Percentiles rank a stretch among this genome's conserved stretches.
Conservation (phyloP, 1,140 invertebrate genomes). For the Dryas iulia region DNA sequence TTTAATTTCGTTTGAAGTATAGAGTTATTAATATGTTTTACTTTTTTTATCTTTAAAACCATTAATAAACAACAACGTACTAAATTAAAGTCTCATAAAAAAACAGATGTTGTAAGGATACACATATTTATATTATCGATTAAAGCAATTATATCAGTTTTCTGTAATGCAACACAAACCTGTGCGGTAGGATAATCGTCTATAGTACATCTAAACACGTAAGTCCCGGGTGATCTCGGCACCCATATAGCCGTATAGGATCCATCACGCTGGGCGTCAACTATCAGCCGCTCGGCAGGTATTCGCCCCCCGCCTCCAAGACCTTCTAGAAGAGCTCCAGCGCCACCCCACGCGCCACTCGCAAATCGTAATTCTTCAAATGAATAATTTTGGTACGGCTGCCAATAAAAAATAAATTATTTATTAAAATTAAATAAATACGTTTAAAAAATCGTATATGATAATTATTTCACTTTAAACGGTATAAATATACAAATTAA, state of each 20-base stretch:
- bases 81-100: no score
- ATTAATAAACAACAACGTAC: no score
- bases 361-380: slow-evolving; percentile 96
- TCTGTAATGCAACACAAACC: slow-evolving; percentile 73
- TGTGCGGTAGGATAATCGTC: slow-evolving; percentile 92
- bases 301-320: slow-evolving; percentile 81
- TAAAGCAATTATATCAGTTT: no score
- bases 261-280: slow-evolving; percentile 91
- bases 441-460: no score
- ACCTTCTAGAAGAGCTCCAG: slow-evolving; percentile 43
- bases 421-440: no score
- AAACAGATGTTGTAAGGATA: no score
- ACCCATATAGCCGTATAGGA: slow-evolving; percentile 96
- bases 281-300: slow-evolving; percentile 89
- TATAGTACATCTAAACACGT: slow-evolving; percentile 92
- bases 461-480: no score
- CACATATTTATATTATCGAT: no score
- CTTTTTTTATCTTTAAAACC: no score
- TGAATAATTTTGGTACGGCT: slow-evolving; percentile 96
- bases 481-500: no score
- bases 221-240: slow-evolving; percentile 93
- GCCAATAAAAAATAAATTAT: background rate
- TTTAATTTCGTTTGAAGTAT: no score
- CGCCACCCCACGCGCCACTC: slow-evolving; percentile 71
- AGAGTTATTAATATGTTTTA: no score